These are phyloP conservation scores for Caracal caracal DNA, from an alignment of 2,113 vertebrate genomes.

Conservation along the genomic window DNA sequence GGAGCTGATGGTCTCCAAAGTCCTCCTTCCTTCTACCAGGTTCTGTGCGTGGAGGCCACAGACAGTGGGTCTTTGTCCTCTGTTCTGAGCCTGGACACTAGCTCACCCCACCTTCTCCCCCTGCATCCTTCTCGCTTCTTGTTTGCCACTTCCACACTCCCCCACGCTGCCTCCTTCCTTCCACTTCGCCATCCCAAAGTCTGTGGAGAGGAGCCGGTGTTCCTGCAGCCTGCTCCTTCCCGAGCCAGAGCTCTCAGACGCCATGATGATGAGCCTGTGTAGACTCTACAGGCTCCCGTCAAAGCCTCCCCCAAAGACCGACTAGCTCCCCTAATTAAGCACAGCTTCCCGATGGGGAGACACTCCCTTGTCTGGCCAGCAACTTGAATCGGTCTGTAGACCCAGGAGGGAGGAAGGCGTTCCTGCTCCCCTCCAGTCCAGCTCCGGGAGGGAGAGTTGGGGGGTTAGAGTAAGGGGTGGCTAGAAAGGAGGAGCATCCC, in stretches of 20 bases:
- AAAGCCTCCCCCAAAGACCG: neutral
- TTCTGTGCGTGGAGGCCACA: rapidly evolving
- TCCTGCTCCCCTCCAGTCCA: too few species aligned
- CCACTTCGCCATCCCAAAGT: neutral
- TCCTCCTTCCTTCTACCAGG: neutral
- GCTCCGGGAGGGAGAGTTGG: neutral
- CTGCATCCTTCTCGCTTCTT: neutral
- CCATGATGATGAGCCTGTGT: rapidly evolving
- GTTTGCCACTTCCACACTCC: too few species aligned
- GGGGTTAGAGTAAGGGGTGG: neutral
- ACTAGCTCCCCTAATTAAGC: neutral
- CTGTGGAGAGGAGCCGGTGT: neutral
- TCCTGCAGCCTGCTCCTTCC: neutral
- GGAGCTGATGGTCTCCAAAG: neutral
- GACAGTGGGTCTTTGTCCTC: neutral
- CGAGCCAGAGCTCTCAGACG: neutral
- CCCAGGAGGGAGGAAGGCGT: neutral
- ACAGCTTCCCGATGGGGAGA: neutral
- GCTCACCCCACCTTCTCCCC: neutral
- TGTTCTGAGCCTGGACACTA: neutral
- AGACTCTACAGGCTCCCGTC: neutral
- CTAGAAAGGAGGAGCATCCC: neutral
- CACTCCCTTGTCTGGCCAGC: neutral
- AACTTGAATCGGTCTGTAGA: neutral
- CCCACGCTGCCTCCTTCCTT: neutral